Evolutionary conservation across 2,888 invertebrate species (phyloP).

Genomic region (Acrocyrtus sp.): DNA sequence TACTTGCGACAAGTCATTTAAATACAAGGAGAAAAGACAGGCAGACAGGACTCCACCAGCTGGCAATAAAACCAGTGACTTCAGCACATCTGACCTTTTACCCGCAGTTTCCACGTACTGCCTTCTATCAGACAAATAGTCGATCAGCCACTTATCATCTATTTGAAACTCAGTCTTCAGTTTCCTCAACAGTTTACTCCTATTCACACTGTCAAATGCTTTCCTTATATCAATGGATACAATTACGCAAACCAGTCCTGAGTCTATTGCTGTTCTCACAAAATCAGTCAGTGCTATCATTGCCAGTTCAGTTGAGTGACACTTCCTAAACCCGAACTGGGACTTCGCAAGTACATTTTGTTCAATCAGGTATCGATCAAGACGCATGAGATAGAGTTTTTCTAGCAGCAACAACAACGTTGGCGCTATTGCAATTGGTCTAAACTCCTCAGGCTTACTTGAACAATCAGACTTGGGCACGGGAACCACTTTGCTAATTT

Average conservation of each 20-base stretch:
- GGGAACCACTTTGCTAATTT: neutral
- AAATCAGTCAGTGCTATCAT: conserved; percentile 5
- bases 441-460: neutral
- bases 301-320: conserved; percentile 6
- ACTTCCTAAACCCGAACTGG: conserved; percentile 10
- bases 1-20: no score
- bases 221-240: neutral
- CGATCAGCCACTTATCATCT: conserved; percentile 10
- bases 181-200: conserved; percentile 9
- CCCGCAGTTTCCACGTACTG: no score
- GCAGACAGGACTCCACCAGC: no score
- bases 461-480: neutral
- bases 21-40: no score
- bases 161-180: neutral
- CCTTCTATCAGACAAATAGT: conserved; percentile 7
- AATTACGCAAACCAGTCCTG: neutral
- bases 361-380: neutral
- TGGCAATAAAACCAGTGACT: no score
- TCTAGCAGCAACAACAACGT: neutral
- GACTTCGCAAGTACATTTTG: neutral
- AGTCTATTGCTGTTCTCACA: neutral
- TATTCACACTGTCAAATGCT: conserved; percentile 3
- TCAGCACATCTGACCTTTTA: no score
- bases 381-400: neutral
- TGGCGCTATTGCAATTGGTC: neutral